phyloP scores from a whole-genome alignment of 2,888 invertebrate species.

The Diploptera punctata region DNA sequence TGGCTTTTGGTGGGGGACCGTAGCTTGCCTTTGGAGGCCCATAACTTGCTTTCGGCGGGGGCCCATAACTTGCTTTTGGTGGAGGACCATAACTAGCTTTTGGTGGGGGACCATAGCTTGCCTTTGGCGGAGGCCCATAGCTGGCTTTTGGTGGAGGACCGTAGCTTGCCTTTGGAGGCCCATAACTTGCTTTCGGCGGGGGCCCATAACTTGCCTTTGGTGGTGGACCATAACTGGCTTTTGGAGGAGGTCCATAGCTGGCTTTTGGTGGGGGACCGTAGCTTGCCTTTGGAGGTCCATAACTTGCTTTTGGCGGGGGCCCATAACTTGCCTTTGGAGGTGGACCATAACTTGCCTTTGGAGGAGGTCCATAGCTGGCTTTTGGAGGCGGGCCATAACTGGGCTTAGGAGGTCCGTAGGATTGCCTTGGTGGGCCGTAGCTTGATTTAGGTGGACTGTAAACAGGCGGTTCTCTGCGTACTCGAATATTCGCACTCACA shows the following conservation, averaged over 20 bases:
- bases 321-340: slow-evolving; percentile 41
- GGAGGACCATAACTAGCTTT: slow-evolving; percentile 42
- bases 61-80: slow-evolving; percentile 46
- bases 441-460: slow-evolving; percentile 45
- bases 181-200: slow-evolving; percentile 45
- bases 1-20: slow-evolving; percentile 47
- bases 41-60: slow-evolving; percentile 47
- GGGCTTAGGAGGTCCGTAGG: slow-evolving; percentile 45
- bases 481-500: background rate
- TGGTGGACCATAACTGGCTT: slow-evolving; percentile 41
- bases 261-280: slow-evolving; percentile 48
- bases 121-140: slow-evolving; percentile 46
- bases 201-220: slow-evolving; percentile 39
- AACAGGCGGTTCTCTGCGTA: slow-evolving; percentile 23
- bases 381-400: slow-evolving; percentile 48
- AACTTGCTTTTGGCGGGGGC: slow-evolving; percentile 46
- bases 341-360: slow-evolving; percentile 42
- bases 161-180: slow-evolving; percentile 46
- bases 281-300: slow-evolving; percentile 45
- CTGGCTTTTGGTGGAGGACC: slow-evolving; percentile 46
- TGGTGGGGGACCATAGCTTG: slow-evolving; percentile 33
- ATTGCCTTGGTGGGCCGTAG: slow-evolving; percentile 47
- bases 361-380: slow-evolving; percentile 46
- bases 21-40: slow-evolving; percentile 46
- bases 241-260: slow-evolving; percentile 46